Conservation (phyloP, 2,888 invertebrate genomes). For the Acanthococcus lagerstroemiae region DNA sequence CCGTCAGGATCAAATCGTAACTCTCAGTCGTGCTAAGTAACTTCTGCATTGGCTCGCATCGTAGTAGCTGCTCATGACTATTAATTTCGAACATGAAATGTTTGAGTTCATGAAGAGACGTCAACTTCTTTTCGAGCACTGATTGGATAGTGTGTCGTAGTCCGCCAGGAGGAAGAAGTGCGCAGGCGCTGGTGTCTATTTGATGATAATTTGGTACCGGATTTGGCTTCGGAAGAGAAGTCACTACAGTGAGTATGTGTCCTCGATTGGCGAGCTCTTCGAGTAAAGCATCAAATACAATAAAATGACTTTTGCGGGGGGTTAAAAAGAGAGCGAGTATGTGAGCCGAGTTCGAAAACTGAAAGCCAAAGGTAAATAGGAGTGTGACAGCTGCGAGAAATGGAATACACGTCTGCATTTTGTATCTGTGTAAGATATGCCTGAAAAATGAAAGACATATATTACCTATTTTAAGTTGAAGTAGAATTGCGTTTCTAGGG, state of each 20-base stretch:
- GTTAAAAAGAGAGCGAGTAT: constrained; percentile 21
- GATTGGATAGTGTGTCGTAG: no score
- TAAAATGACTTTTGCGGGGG: constrained; percentile 17
- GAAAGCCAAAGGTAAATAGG: no score
- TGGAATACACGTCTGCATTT: no score
- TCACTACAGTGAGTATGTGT: constrained; percentile 19
- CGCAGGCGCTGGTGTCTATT: background rate
- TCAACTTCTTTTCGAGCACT: no score
- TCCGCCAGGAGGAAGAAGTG: background rate
- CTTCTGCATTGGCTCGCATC: background rate
- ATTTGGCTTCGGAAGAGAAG: background rate
- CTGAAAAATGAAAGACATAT: no score
- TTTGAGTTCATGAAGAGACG: no score
- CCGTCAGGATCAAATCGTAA: constrained; percentile 54
- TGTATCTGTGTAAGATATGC: no score
- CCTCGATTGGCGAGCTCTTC: constrained; percentile 16
- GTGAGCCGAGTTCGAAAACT: no score
- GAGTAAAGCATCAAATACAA: constrained; percentile 22
- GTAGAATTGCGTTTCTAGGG: no score
- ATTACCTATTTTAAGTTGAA: no score
- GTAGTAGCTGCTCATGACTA: background rate
- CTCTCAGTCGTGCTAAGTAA: background rate
- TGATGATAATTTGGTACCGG: constrained; percentile 1
- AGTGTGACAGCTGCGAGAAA: no score
- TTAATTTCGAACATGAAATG: no score